Percentiles rank a stretch among this genome's conserved stretches.
These are phyloP conservation scores for Lapara coniferarum DNA, from an alignment of 2,888 invertebrate genomes.

Conservation along the genomic window DNA sequence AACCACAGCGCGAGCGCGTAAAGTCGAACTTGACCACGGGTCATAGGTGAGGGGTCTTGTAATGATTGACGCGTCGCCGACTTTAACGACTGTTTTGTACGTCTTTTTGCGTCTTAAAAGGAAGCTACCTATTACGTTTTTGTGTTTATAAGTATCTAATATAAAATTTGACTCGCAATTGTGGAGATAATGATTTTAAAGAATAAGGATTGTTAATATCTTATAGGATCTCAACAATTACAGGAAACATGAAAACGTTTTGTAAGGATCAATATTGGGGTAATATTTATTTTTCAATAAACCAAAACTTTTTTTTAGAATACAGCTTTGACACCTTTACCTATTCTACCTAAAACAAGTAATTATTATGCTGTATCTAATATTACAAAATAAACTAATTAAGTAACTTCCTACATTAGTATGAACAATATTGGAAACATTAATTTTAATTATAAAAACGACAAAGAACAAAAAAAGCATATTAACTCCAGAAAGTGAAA, in stretches of 20 bases:
- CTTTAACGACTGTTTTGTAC: constrained; percentile 55
- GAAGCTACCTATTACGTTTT: constrained; percentile 33
- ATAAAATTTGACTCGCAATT: neutral
- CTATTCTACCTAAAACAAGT: too few species aligned
- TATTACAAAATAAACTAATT: too few species aligned
- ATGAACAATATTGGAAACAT: too few species aligned
- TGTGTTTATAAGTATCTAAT: constrained; percentile 30
- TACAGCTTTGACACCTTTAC: too few species aligned
- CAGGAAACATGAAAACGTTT: neutral
- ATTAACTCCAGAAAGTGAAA: neutral
- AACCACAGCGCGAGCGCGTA: neutral
- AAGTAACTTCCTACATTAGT: too few species aligned
- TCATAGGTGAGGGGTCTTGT: constrained; percentile 56
- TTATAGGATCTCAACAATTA: neutral
- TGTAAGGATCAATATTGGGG: too few species aligned
- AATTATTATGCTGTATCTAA: too few species aligned
- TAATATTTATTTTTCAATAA: too few species aligned
- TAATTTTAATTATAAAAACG: too few species aligned
- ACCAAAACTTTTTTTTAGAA: too few species aligned
- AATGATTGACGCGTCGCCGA: constrained; percentile 66
- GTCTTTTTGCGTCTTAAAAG: constrained; percentile 27
- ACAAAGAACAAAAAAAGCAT: too few species aligned
- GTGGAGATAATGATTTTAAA: too few species aligned
- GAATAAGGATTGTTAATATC: neutral
- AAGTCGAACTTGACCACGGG: constrained; percentile 76